Conservation (phyloP, 1,140 invertebrate species). For the Neomicropteryx cornuta region DNA sequence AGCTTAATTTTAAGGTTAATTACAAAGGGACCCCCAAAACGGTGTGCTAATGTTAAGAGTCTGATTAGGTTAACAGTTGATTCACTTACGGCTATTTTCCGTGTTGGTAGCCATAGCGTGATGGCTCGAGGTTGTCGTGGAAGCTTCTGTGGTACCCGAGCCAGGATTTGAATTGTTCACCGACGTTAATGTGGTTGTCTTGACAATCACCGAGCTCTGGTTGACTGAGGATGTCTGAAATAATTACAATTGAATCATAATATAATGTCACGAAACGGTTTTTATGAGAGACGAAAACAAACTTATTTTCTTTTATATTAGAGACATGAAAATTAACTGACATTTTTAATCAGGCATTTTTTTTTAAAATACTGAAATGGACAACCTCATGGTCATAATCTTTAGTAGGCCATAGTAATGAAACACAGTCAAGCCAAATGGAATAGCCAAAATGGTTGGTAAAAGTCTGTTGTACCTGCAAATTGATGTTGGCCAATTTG, state of each 20-base stretch:
- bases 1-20: no score
- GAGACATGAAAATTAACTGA: neutral
- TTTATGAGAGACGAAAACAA: neutral
- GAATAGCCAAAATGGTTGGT: neutral
- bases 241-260: constrained; percentile 2
- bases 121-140: constrained; percentile 24
- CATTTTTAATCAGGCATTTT: neutral
- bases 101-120: constrained; percentile 28
- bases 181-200: constrained; percentile 34
- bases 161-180: constrained; percentile 27
- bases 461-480: constrained; percentile 31
- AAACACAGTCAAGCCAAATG: neutral
- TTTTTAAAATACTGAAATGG: neutral
- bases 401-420: neutral
- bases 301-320: neutral
- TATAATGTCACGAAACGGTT: neutral
- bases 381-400: neutral
- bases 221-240: constrained; percentile 36
- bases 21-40: no score
- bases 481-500: constrained; percentile 26
- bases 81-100: no score
- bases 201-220: constrained; percentile 37
- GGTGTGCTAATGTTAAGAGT: neutral
- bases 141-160: constrained; percentile 24
- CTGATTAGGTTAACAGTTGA: neutral